Evolutionary conservation across 2,113 vertebrate genomes (phyloP), one percentile per base, ranked within the genome.

Genomic region (Toxostoma redivivum): DNA sequence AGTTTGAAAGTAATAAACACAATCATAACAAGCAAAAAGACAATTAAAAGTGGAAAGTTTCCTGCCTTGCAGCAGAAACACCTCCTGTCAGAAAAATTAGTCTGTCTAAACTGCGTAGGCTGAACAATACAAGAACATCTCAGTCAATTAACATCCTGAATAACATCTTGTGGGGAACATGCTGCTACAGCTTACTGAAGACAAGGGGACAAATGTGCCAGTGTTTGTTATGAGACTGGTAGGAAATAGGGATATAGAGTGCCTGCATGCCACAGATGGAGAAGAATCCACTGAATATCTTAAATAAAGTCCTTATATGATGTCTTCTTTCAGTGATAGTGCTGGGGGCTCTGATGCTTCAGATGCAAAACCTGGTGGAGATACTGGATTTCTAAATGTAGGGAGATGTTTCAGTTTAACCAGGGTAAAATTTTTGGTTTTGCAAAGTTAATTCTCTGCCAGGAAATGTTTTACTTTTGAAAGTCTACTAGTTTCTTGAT

Each of bases 121-220:
- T 88, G 79, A 93, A 12, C 6, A 54, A 60, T 30, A 78, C 62
- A 73, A 67, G 85, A 92, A 61, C 53, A 90, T 78, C 28, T 44
- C 48, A 74, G 37, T 81, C 64, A 71, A 51, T 86, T 73, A 90
- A 73, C 48, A 73, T 93, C 76, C 53, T 62, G 64, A 80, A 15
- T 40, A 92, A 66, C 78, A 88, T 90, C 84, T 87, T 91, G 70
- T 79, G 87, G 58, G 71, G 94, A 92, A 86, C 86, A 76, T 94
- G 56, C 69, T 85, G 35, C 65, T n/a, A 16, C 48, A 65, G 57
- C 73, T 70, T 35, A 33, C 58, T 74, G 33, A 70, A 70, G 57
- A 27, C 48, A 81, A 45, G 82, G 56, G 1, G 24, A 81, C 60
- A 93, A 92, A 88, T 45, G n/a, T 50, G 76, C 70, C 1, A 3